A percentile compares a stretch with the other conserved stretches of the same genome.
These are phyloP conservation scores for Drosophila helvetica DNA, from an alignment of 2,888 invertebrate genomes.

Conservation along the genomic window DNA sequence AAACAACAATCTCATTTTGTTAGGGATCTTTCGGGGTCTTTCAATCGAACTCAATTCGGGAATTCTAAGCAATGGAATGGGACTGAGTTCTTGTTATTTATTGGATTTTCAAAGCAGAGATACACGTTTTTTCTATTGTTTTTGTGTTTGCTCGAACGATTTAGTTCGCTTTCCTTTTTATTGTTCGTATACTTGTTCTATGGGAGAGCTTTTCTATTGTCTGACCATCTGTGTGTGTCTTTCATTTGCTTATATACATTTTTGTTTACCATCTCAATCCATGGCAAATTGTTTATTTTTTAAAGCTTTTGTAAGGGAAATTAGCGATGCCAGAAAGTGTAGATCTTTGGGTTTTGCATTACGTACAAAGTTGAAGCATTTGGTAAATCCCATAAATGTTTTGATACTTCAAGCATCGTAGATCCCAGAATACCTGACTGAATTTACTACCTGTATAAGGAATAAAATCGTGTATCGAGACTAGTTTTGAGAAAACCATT, in stretches of 20 bases:
- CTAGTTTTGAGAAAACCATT: neutral
- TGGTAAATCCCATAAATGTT: neutral
- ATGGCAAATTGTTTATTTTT: neutral
- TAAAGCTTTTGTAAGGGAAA: neutral
- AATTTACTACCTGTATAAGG: too few species aligned
- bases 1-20: conserved; percentile 15
- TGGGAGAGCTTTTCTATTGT: neutral
- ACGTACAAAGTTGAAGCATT: neutral
- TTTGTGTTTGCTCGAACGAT: neutral
- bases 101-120: conserved; percentile 3
- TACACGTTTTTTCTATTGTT: conserved; percentile 1
- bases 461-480: neutral
- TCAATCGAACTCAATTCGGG: neutral
- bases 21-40: neutral
- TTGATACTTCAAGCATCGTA: neutral
- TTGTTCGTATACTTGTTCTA: neutral
- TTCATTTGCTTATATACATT: neutral
- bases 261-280: conserved; percentile 2
- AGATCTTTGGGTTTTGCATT: neutral
- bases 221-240: conserved; percentile 28
- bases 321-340: neutral
- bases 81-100: conserved; percentile 19
- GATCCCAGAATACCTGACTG: neutral
- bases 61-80: conserved; percentile 7
- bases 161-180: conserved; percentile 7